These are phyloP conservation scores for Calidris pygmaea DNA, from an alignment of 2,113 vertebrate genomes.

Conservation along the genomic window DNA sequence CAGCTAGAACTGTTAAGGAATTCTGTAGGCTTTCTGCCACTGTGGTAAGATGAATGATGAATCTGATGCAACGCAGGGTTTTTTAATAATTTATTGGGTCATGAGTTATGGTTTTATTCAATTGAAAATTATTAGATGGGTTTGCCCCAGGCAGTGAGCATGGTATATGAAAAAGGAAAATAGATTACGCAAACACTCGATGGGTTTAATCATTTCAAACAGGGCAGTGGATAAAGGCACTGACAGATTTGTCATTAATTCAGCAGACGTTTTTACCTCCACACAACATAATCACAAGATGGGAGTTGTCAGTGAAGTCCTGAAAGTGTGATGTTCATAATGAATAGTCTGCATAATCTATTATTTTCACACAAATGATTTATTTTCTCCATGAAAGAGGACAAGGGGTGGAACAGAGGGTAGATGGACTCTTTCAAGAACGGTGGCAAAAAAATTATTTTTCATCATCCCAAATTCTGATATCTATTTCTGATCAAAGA, in stretches of 20 bases:
- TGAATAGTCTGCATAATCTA: conserved; percentile 26
- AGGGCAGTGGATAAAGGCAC: conserved; percentile 60
- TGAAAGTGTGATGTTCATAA: conserved; percentile 57
- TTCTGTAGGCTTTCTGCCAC: conserved; percentile 67
- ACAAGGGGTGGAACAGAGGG: not conserved
- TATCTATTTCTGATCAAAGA: not conserved
- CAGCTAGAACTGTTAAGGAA: conserved; percentile 54
- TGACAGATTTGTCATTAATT: conserved; percentile 74
- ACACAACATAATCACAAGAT: conserved; percentile 70
- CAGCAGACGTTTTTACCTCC: conserved; percentile 64
- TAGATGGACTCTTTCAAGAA: not conserved
- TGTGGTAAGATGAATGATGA: conserved; percentile 71
- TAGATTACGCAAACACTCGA: conserved; percentile 77
- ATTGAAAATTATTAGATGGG: conserved; percentile 80
- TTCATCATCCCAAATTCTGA: not conserved
- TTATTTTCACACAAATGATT: conserved; percentile 50
- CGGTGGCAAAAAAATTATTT: not conserved
- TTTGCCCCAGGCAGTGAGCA: conserved; percentile 70
- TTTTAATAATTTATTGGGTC: conserved; percentile 81
- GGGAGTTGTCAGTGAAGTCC: conserved; percentile 36
- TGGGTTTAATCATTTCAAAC: conserved; percentile 78
- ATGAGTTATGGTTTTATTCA: conserved; percentile 82
- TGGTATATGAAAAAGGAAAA: conserved; percentile 73
- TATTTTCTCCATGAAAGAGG: not conserved
- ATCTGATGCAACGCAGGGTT: conserved; percentile 56